Evolutionary conservation across 2,888 invertebrate species (phyloP), one percentile per base, ranked within the genome.

Genomic region (Drosophila kambysellisi): DNA sequence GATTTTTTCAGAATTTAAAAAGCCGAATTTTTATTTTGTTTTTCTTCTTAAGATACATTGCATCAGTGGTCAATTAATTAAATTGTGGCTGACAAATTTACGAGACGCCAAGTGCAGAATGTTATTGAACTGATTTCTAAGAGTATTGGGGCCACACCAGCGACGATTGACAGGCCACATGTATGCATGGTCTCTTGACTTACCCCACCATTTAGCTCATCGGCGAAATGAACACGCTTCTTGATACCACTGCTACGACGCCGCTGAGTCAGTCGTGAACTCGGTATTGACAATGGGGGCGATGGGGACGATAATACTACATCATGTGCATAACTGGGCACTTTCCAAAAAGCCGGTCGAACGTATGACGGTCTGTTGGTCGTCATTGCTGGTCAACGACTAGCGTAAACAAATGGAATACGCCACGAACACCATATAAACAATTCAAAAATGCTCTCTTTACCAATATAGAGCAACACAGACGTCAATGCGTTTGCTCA

Each of bases 201-300:
- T 81, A 89, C 86, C 88, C 87, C 73, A 66, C 66, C 57, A 53
- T 74, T 68, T 11, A 79, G 81, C 54, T 93, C 90, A 81, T 93
- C 93, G 53, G 91, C 88, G 50, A 92, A 92, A 91, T 93, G 94
- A 82, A 94, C 94, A 86, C 92, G 94, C 90, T 92, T 93, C 81
- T 92, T 92, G 1, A 81, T 75, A 32, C 88, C 85, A 46, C 81
- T 89, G 73, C 82, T 88, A 58, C 88, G 82, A 43, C 83, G 79
- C 30, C 76, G 79, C 58, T 73, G 61, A 43, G 71, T 76, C 66
- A 82, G 66, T 17, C 80, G 74, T 33, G 77, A 62, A 12, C 72
- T 74, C n/a, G 74, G 70, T 20, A 59, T 67, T 11, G 75, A 53
- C 30, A 66, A 65, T 29, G 76, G 37, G 32, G 61, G 43, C 15